These are phyloP conservation scores for Callipepla squamata DNA, from an alignment of 2,113 vertebrate species.

Conservation along the genomic window DNA sequence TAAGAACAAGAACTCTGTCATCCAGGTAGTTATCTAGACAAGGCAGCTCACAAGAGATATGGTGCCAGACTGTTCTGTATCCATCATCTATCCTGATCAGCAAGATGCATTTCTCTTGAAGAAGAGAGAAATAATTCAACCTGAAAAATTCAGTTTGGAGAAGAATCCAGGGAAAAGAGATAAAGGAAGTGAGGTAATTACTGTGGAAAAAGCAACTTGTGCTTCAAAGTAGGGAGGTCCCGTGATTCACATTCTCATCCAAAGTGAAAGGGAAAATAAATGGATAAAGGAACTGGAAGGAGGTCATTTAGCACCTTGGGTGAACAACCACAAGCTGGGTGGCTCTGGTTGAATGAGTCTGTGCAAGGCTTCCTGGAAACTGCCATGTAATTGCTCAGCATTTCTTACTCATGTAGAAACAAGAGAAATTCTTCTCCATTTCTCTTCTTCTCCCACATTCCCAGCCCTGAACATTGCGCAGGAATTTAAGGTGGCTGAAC, in stretches of 20 bases:
- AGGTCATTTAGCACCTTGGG: neutral
- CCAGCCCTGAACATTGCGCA: neutral
- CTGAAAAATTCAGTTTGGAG: neutral
- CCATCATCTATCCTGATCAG: neutral
- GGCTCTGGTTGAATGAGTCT: neutral
- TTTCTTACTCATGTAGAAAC: conserved; percentile 9
- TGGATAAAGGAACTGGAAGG: neutral
- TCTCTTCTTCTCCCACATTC: neutral
- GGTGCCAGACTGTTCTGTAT: neutral
- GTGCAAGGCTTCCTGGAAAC: neutral
- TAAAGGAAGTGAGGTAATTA: neutral
- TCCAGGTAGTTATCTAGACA: neutral
- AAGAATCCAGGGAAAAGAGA: neutral
- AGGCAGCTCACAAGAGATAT: neutral
- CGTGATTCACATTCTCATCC: neutral
- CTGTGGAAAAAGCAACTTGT: neutral
- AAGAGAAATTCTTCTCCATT: neutral
- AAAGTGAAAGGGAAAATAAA: neutral
- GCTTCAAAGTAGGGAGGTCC: neutral
- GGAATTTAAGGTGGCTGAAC: neutral
- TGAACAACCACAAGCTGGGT: neutral
- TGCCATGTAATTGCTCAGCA: neutral
- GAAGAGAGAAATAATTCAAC: neutral
- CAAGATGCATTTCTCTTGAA: neutral
- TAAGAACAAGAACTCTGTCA: neutral